Base-by-base conservation (phyloP, 2,113 vertebrate species). In the Paramisgurnus dabryanus region DNA sequence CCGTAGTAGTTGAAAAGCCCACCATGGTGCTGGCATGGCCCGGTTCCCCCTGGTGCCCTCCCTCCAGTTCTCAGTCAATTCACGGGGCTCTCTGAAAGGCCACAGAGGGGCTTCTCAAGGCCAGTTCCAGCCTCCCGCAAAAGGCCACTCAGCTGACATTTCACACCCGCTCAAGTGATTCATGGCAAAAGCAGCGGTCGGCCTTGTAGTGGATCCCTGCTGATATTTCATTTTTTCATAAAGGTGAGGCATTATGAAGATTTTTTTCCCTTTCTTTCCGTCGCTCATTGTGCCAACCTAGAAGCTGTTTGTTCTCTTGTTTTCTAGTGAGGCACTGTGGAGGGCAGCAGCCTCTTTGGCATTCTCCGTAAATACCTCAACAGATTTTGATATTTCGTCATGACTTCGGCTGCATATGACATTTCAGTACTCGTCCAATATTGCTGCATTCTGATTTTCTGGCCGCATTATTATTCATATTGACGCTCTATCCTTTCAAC, bases 131-230 rank as follows among this genome's bases (percentile, higher is more conserved):
- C 80, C 57, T 64, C 12, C 68, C 63, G 41, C 76, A 74, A 87
- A 87, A 87, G 87, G 87, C 79, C 85, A 86, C 70, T 80, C 64
- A 49, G 78, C 63, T 88, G 87, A 84, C 87, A 88, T 88, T 88
- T 88, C 65, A 45, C 76, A 77, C 67, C 64, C 67, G 60, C 60
- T 69, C 80, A 67, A 80, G 81, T 73, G 80, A 86, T 77, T 88
- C 80, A 84, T 80, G 69, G 83, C 63, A 72, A 79, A 81, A 83
- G 63, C 81, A 81, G 71, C 82, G 5, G 80, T 58, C 70, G 18
- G 78, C 79, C 83, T 76, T 85, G 77, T 83, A 79, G 74, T 82
- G 74, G 58, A 84, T 43, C 79, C 87, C 87, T 22, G 70, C 85
- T 85, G 87, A 13, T 82, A 61, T 76, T 67, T 75, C 75, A 76